Percentiles rank a stretch among this genome's conserved stretches.
These are phyloP conservation scores for Muscidifurax raptorellus DNA, from an alignment of 1,140 invertebrate species.

Conservation along the genomic window DNA sequence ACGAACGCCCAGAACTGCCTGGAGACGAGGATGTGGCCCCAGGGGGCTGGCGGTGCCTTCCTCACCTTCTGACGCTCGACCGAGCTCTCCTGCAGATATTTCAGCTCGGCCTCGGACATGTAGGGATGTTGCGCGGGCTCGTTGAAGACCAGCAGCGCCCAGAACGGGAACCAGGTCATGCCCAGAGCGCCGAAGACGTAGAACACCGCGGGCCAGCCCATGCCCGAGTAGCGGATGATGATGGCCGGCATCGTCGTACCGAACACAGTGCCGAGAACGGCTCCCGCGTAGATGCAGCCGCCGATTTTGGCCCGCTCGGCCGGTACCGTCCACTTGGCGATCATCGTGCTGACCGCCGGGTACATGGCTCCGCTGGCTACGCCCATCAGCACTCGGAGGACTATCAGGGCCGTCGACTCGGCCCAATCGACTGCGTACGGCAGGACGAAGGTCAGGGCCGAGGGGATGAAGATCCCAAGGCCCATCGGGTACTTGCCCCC, in stretches of 20 bases:
- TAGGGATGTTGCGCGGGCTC: slow-evolving; percentile 86
- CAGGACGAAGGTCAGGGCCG: slow-evolving; percentile 73
- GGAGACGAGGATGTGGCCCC: slow-evolving; percentile 49
- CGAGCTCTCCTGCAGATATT: slow-evolving; percentile 81
- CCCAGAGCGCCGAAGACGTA: slow-evolving; percentile 26
- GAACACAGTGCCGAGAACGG: slow-evolving; percentile 41
- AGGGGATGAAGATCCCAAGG: slow-evolving; percentile 69
- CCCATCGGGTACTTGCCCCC: slow-evolving; percentile 78
- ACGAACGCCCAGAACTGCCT: slow-evolving; percentile 78
- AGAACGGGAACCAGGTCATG: slow-evolving; percentile 39
- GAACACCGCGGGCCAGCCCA: slow-evolving; percentile 25
- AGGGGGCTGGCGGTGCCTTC: slow-evolving; percentile 61
- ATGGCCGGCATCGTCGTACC: slow-evolving; percentile 25
- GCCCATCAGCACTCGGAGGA: slow-evolving; percentile 73
- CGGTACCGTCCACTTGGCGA: slow-evolving; percentile 64
- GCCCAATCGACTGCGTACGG: slow-evolving; percentile 61
- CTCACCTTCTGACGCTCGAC: background rate
- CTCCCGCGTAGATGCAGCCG: slow-evolving; percentile 68
- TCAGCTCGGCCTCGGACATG: slow-evolving; percentile 85
- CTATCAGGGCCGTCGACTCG: slow-evolving; percentile 58
- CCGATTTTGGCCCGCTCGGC: slow-evolving; percentile 66
- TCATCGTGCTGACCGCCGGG: slow-evolving; percentile 75
- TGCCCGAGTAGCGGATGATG: slow-evolving; percentile 5
- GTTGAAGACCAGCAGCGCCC: slow-evolving; percentile 80
- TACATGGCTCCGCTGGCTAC: slow-evolving; percentile 65